phyloP scores from a whole-genome alignment of 2,888 invertebrate species.

The Deilephila porcellus region DNA sequence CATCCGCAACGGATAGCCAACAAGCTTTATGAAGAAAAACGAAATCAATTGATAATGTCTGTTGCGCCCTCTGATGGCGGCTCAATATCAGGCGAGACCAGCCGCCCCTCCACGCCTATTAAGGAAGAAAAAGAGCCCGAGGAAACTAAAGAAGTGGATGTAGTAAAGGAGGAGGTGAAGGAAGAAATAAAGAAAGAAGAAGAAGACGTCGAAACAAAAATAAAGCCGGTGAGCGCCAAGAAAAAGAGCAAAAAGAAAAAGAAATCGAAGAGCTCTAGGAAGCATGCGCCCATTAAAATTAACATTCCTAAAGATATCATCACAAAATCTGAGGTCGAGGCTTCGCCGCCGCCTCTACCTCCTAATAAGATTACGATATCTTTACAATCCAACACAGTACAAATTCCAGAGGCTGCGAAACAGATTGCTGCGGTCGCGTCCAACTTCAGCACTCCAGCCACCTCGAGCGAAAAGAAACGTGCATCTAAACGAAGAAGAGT shows the following conservation, averaged over 20 bases:
- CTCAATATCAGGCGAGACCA: slow-evolving; percentile 84
- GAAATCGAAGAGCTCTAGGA: slow-evolving; percentile 78
- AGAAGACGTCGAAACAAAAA: slow-evolving; percentile 77
- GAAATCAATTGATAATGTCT: slow-evolving; percentile 87
- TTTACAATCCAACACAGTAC: slow-evolving; percentile 80
- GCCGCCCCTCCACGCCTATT: slow-evolving; percentile 87
- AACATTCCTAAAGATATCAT: slow-evolving; percentile 85
- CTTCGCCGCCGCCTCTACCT: slow-evolving; percentile 52
- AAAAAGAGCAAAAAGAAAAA: slow-evolving; percentile 89
- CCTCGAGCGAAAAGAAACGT: slow-evolving; percentile 86
- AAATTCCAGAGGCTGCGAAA: slow-evolving; percentile 71
- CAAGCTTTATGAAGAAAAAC: slow-evolving; percentile 90
- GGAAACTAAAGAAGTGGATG: slow-evolving; percentile 69
- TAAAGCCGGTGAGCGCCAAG: slow-evolving; percentile 79
- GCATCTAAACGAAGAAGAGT: slow-evolving; percentile 92
- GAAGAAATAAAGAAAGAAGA: slow-evolving; percentile 73
- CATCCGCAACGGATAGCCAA: slow-evolving; percentile 91
- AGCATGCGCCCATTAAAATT: slow-evolving; percentile 83
- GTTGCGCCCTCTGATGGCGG: slow-evolving; percentile 86
- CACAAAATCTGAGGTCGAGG: slow-evolving; percentile 61
- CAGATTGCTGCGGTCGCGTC: slow-evolving; percentile 43
- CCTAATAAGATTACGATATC: slow-evolving; percentile 82
- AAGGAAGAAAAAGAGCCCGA: slow-evolving; percentile 53
- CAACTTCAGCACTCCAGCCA: slow-evolving; percentile 52
- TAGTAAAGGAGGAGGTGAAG: slow-evolving; percentile 81